Conservation (phyloP, 1,140 invertebrate genomes). For the Lanistes nyassanus region DNA sequence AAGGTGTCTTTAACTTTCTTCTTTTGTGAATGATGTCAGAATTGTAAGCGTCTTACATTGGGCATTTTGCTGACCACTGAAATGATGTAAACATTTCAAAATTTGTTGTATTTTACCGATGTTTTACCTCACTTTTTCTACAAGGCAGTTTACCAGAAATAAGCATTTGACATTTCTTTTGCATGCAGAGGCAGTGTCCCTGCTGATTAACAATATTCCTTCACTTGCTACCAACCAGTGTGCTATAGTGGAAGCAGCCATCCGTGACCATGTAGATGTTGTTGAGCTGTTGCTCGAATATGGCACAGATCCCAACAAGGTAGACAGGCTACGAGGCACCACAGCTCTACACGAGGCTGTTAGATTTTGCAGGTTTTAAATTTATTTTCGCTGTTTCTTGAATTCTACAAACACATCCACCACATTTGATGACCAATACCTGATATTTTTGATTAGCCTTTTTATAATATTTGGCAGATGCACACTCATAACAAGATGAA, state of each 20-base stretch:
- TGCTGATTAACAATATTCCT: slow-evolving; percentile 48
- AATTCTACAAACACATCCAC: no score
- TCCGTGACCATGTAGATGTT: slow-evolving; percentile 49
- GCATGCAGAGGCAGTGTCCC: slow-evolving; percentile 56
- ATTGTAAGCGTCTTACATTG: no score
- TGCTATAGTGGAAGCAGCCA: slow-evolving; percentile 54
- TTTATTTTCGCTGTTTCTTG: no score
- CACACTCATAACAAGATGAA: no score
- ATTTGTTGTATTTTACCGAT: no score
- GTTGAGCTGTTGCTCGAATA: slow-evolving; percentile 59
- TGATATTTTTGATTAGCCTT: no score
- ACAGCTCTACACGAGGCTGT: slow-evolving; percentile 57
- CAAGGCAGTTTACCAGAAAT: no score
- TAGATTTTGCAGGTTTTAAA: slow-evolving; percentile 47
- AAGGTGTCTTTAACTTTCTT: slow-evolving; percentile 34
- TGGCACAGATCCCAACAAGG: slow-evolving; percentile 52
- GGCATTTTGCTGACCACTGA: no score
- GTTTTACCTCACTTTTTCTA: no score
- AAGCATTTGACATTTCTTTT: background rate
- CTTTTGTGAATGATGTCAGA: no score
- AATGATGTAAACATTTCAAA: no score
- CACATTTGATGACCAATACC: no score
- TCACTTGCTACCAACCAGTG: slow-evolving; percentile 37
- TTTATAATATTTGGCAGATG: background rate
- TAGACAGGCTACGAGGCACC: slow-evolving; percentile 44